Evolutionary conservation across 2,888 invertebrate species (phyloP).

Genomic region (Agrochola macilenta): DNA sequence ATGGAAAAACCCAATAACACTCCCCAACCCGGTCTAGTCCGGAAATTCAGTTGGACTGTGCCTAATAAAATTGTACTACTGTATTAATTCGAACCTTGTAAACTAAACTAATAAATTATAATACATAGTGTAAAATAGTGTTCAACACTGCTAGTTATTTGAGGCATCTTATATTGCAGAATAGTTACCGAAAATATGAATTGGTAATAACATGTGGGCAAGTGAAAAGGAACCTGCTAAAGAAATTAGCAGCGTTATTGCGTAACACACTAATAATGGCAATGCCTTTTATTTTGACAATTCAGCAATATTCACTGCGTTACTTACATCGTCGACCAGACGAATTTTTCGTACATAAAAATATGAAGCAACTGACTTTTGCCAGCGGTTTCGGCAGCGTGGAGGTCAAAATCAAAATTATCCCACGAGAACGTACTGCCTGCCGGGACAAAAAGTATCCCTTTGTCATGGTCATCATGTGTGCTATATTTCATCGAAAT

Average conservation of each 20-base stretch:
- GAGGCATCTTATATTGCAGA: conserved; percentile 1
- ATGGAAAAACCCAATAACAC: background rate
- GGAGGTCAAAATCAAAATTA: too few relatives aligned
- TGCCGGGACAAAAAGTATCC: background rate
- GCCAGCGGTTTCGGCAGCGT: background rate
- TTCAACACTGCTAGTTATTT: conserved; percentile 16
- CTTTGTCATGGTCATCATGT: background rate
- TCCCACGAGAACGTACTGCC: background rate
- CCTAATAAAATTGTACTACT: background rate
- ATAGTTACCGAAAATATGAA: conserved; percentile 6
- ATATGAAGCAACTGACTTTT: background rate
- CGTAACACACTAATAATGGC: background rate
- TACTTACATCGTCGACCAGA: background rate
- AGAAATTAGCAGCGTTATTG: background rate
- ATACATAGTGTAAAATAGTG: conserved; percentile 5
- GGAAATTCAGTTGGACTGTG: background rate
- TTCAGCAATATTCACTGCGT: background rate
- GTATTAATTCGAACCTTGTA: conserved; percentile 5
- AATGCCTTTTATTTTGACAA: background rate
- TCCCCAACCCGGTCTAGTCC: background rate
- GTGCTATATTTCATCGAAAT: background rate
- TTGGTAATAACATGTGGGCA: background rate
- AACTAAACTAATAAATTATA: conserved; percentile 14
- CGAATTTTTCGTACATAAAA: background rate
- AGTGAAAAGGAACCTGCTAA: background rate